These are phyloP conservation scores for Deroplatys truncata DNA, from an alignment of 2,888 invertebrate species.

Conservation along the genomic window DNA sequence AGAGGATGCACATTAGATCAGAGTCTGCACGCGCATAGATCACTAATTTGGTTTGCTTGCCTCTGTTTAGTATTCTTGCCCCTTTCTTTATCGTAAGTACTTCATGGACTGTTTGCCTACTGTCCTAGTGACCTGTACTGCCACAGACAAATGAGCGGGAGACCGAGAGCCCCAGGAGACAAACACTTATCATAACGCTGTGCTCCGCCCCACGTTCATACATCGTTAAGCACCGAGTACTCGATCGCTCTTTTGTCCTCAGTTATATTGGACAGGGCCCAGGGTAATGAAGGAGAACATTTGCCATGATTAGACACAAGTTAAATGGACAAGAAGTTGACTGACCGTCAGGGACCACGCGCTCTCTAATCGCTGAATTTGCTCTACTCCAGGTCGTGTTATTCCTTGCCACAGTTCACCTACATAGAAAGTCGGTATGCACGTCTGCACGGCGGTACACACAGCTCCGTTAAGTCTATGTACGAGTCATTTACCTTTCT, in stretches of 20 bases:
- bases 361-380: background rate
- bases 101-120: background rate
- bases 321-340: constrained; percentile 14
- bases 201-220: background rate
- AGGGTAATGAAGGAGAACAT: constrained; percentile 8
- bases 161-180: background rate
- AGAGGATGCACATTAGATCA: too few relatives aligned
- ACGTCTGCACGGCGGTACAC: too few relatives aligned
- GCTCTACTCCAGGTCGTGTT: background rate
- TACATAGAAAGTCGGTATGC: too few relatives aligned
- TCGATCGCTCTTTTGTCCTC: background rate
- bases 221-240: background rate
- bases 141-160: background rate
- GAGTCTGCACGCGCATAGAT: too few relatives aligned
- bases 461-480: too few relatives aligned
- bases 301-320: constrained; percentile 1
- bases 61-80: too few relatives aligned
- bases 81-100: too few relatives aligned
- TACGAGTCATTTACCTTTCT: too few relatives aligned
- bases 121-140: background rate
- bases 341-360: background rate
- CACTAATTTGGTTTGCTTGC: too few relatives aligned
- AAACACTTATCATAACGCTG: background rate
- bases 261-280: background rate
- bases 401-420: background rate